Percentiles rank a stretch among this genome's conserved stretches.
Evolutionary conservation across 2,113 vertebrate genomes (phyloP).

Genomic region (Spermophilus dauricus): DNA sequence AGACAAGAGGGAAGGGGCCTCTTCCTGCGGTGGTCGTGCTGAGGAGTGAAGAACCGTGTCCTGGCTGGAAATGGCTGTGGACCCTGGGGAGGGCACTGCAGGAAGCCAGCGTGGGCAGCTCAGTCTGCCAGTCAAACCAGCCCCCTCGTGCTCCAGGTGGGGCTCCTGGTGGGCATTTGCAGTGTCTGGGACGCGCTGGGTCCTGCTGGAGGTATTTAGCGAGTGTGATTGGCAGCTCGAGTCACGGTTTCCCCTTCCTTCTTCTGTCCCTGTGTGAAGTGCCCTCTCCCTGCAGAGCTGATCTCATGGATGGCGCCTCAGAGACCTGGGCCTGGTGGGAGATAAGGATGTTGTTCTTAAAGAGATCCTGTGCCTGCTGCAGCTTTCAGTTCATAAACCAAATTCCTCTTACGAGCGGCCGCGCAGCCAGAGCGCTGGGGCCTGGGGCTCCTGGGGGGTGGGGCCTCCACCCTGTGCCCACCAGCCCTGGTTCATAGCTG

Average conservation of each 20-base stretch:
- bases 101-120: background rate
- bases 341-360: conserved; percentile 56
- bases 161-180: fast-evolving
- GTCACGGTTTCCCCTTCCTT: background rate
- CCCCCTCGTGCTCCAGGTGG: too few relatives aligned
- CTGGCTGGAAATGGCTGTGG: fast-evolving
- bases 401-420: conserved; percentile 54
- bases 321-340: background rate
- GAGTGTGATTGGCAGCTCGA: background rate
- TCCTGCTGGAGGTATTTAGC: background rate
- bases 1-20: background rate
- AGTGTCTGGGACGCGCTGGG: fast-evolving
- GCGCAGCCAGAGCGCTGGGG: background rate
- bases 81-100: background rate
- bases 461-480: too few relatives aligned
- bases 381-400: background rate
- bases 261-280: background rate
- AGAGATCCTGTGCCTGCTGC: background rate
- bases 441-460: background rate
- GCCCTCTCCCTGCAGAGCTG: background rate
- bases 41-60: background rate
- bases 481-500: background rate
- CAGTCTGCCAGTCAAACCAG: fast-evolving
- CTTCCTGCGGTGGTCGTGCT: background rate
- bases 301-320: background rate